phyloP scores from a whole-genome alignment of 2,888 invertebrate species.

The Petrolisthes cinctipes region DNA sequence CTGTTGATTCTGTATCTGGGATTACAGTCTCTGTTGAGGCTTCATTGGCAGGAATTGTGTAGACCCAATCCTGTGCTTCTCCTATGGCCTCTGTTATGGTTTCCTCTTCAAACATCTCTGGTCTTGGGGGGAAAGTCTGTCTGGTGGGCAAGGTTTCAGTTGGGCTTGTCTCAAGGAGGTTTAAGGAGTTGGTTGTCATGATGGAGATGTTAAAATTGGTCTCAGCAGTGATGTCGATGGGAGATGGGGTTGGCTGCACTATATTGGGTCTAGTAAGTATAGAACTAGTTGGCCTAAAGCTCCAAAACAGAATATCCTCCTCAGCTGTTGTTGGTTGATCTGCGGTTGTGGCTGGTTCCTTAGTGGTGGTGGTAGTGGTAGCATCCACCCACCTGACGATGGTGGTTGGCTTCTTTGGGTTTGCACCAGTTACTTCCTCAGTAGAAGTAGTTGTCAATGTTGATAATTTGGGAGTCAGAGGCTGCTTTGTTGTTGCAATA shows the following conservation, averaged over 20 bases:
- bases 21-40: neutral
- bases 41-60: neutral
- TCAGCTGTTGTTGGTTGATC: neutral
- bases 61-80: neutral
- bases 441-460: neutral
- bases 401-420: neutral
- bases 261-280: neutral
- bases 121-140: constrained; percentile 32
- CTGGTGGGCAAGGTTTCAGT: neutral
- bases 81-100: neutral
- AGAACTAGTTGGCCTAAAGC: neutral
- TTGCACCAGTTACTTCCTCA: neutral
- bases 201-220: constrained; percentile 37
- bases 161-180: neutral
- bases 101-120: constrained; percentile 22
- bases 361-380: neutral
- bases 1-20: neutral
- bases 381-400: neutral
- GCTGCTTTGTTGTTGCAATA: neutral
- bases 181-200: neutral
- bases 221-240: constrained; percentile 26
- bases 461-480: too few species aligned
- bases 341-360: neutral
- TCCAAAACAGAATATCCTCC: constrained; percentile 17
- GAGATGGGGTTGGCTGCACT: neutral